Base-by-base conservation (phyloP, 2,113 vertebrate species). In the Trochalopteron elliotii region DNA sequence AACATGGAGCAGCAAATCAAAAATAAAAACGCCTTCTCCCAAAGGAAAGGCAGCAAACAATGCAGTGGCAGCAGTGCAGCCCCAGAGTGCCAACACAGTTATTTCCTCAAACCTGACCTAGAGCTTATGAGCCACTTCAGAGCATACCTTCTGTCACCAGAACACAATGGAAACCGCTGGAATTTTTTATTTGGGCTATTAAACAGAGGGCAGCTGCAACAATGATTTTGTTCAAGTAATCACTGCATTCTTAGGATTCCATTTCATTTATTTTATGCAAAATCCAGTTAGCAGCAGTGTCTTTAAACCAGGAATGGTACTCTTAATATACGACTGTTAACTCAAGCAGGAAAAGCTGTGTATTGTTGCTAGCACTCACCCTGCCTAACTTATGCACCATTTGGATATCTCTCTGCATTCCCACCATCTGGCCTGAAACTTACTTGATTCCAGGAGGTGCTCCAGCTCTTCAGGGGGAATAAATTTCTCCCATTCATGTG, bases 401-500 rank as follows among this genome's bases (percentile, higher is more conserved):
- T 11, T 53, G 55, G 25, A 1, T 20, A 5, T 15, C 28, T 47
- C 78, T 60, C 67, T 50, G 33, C n/a, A 60, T 19, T 55, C 39
- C 81, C 52, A 40, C 7, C 59, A 80, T 9, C 50, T 35, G 57
- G 47, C 10, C 64, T 93, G 84, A 89, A 79, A 98, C 99, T 99
- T 97, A 99, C 99, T 98, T 81, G 99, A 98, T 98, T 99, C 98
- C 92, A 99, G 97, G 89, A 99, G 97, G 57, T 77, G 95, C 96
- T 99, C 98, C 94, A 99, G 96, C 37, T 99, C 98, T 90, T 98
- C 98, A 0, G 99, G 99, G 78, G 98, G 98, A 96, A 99, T 97
- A 94, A 99, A 99, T 90, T 99, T 99, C 59, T 99, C 98, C 99
- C 99, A 99, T 42, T 99, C 98, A 23, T 99, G 99, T 35, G 99